Percentiles rank a stretch among this genome's conserved stretches.
Conservation (phyloP, 2,113 vertebrate species). For the Mastomys natalensis region DNA sequence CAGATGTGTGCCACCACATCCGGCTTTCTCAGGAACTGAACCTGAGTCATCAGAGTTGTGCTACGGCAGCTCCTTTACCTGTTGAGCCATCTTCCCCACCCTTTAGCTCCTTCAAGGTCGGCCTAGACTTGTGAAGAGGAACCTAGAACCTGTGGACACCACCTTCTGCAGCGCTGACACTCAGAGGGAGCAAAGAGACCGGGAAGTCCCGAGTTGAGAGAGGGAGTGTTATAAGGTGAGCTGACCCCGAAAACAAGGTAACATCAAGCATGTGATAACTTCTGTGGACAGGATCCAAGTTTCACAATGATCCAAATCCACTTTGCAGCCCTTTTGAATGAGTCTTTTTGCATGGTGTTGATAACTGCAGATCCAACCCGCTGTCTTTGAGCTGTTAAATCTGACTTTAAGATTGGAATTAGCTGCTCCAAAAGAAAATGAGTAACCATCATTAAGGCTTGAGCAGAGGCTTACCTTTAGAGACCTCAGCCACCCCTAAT, state of each 20-base stretch:
- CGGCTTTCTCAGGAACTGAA: not conserved
- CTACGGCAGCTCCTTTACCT: not conserved
- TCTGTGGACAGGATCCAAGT: not conserved
- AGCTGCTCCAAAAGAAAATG: conserved; percentile 56
- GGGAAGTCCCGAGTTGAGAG: too few relatives aligned
- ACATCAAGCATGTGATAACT: not conserved
- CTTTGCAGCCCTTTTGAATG: not conserved
- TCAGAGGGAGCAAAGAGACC: not conserved
- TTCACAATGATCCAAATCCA: conserved; percentile 19
- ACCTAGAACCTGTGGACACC: not conserved
- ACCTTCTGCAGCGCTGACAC: not conserved
- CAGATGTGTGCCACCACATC: not conserved
- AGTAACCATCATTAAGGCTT: conserved; percentile 9
- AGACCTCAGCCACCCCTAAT: conserved; percentile 20
- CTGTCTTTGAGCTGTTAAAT: conserved; percentile 35
- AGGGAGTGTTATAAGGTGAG: too few relatives aligned
- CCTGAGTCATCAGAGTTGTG: not conserved
- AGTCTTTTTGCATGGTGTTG: not conserved
- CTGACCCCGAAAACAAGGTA: not conserved
- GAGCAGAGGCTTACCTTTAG: conserved; percentile 44
- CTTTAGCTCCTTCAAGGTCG: not conserved
- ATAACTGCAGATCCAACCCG: conserved; percentile 21
- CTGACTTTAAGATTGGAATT: conserved; percentile 44
- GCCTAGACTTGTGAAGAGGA: not conserved
- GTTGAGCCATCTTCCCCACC: not conserved